Evolutionary conservation across 2,888 invertebrate species (phyloP).

Genomic region (Pseudococcus longispinus): DNA sequence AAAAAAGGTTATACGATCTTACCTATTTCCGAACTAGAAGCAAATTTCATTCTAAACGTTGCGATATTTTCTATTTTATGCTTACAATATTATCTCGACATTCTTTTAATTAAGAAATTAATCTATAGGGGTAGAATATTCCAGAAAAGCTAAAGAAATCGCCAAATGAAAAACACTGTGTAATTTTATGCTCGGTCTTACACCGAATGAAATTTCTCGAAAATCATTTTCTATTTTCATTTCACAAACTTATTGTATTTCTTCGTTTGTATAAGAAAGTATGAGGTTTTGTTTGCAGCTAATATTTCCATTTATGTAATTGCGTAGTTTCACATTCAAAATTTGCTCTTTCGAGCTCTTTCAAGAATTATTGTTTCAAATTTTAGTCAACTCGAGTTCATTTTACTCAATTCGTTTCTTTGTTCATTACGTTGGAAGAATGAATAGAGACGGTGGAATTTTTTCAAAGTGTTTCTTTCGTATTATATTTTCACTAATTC

Average conservation of each 20-base stretch:
- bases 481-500: no score
- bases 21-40: neutral
- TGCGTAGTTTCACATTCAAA: constrained; percentile 2
- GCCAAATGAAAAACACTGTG: neutral
- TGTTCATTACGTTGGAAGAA: no score
- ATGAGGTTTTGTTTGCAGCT: neutral
- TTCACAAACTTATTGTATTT: neutral
- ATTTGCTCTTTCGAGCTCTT: neutral
- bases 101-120: constrained; percentile 35
- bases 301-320: neutral
- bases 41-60: neutral
- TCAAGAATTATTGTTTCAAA: neutral
- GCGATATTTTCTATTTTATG: neutral
- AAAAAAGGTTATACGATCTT: no score
- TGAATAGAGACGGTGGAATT: no score
- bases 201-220: neutral
- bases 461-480: no score
- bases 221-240: constrained; percentile 31
- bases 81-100: neutral
- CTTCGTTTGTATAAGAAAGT: neutral
- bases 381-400: neutral
- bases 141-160: constrained; percentile 9
- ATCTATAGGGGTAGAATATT: neutral
- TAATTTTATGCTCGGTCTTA: neutral
- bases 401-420: neutral